Base-by-base conservation (phyloP, 2,888 invertebrate genomes). In the Phyto melanocephala region DNA sequence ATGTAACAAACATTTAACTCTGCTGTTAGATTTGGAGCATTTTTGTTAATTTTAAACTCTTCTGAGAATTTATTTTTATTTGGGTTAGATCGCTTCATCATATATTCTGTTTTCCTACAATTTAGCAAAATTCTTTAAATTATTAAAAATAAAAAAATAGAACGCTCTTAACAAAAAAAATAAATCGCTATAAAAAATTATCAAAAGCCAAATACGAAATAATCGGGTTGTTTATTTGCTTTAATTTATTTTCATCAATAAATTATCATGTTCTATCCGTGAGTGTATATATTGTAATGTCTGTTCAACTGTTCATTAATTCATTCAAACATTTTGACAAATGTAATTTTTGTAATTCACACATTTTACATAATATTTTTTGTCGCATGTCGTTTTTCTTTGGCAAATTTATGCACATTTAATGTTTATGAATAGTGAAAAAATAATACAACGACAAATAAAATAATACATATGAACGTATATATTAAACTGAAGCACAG, bases 281-380 rank as follows among this genome's bases (percentile, higher is more conserved):
- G 17, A 40, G 35, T 24, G n/a, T n/a, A 28, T 28, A 47, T 63
- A 35, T 65, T 65, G 13, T 24, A 56, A 15, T 37, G 63, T 62
- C 62, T 50, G 67, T 50, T 60, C 45, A 11, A 65, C 17, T 65
- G 79, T 71, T 54, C 67, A 79, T 71, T 79, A 79, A 82, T 82
- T 79, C 58, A 78, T 82, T 70, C 67, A 82, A 67, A 74, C 52
- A 71, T 71, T 82, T 79, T 75, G 75, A 79, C 75, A 75, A 79
- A 75, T 74, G 79, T 79, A 81, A 84, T 84, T 84, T 82, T 80
- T 83, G 80, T 81, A 83, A 74, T 86, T 85, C 83, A 83, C 84
- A 84, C 84, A 84, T 83, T 84, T 83, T 77, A 81, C 71, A 81
- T 81, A 78, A 84, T 75, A 67, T 67, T 35, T 37, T 37, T 40